Evolutionary conservation across 2,888 invertebrate species (phyloP).

Genomic region (Masnerella sp.): DNA sequence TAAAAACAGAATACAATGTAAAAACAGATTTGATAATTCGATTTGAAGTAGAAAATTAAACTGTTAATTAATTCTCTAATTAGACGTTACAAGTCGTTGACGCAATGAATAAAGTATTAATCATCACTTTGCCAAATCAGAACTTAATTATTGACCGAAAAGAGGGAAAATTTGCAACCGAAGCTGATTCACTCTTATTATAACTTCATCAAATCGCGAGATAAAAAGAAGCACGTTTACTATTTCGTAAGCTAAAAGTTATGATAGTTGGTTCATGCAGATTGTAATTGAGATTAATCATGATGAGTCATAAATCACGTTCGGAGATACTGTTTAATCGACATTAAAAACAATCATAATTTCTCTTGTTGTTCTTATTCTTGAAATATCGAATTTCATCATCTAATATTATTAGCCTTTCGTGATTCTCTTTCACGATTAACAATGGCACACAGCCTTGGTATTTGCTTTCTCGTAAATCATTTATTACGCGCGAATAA

Average conservation of each 20-base stretch:
- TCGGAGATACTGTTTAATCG: conserved; percentile 56
- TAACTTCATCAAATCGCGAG: conserved; percentile 47
- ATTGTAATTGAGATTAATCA: conserved; percentile 58
- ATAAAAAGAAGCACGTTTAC: conserved; percentile 43
- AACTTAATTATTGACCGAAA: too few relatives aligned
- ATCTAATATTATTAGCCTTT: conserved; percentile 60
- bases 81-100: too few relatives aligned
- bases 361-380: conserved; percentile 60
- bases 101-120: too few relatives aligned
- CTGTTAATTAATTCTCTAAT: too few relatives aligned
- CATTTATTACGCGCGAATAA: conserved; percentile 60
- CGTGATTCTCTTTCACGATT: conserved; percentile 57
- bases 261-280: conserved; percentile 48
- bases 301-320: conserved; percentile 54
- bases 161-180: too few relatives aligned
- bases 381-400: conserved; percentile 60
- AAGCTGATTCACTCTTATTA: conserved; percentile 39
- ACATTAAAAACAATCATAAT: conserved; percentile 61
- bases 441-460: conserved; percentile 60
- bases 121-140: too few relatives aligned
- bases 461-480: conserved; percentile 61
- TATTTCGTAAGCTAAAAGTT: conserved; percentile 56
- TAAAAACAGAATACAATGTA: too few relatives aligned
- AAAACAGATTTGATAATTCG: too few relatives aligned
- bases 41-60: too few relatives aligned